Percentiles rank a stretch among this genome's conserved stretches.
These are phyloP conservation scores for Aleiodes sp. DNA, from an alignment of 1,140 invertebrate genomes.

Conservation along the genomic window DNA sequence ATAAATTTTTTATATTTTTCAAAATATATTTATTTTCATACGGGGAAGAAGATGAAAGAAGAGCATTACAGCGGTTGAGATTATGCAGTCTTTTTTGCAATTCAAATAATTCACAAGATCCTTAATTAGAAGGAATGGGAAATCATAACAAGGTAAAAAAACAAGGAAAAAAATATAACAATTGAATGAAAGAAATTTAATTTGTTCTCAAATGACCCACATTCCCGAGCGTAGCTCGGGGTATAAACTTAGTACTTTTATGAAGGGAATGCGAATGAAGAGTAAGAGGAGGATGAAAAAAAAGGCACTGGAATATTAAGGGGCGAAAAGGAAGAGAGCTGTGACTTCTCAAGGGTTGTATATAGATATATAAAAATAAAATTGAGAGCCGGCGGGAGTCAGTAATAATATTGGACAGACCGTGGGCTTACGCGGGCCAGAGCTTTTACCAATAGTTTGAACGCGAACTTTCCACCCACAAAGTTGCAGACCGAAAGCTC, in stretches of 20 bases:
- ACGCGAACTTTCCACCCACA: constrained; percentile 47
- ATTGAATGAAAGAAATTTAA: constrained; percentile 5
- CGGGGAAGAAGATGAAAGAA: too few species aligned
- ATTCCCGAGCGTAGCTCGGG: not conserved
- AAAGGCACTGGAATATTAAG: constrained; percentile 12
- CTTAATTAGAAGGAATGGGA: not conserved
- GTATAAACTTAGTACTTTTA: constrained; percentile 28
- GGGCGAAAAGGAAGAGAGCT: constrained; percentile 42
- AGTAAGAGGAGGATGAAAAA: too few species aligned
- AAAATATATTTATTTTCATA: too few species aligned
- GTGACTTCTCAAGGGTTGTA: constrained; percentile 36
- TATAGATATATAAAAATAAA: constrained; percentile 40
- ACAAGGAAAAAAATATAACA: not conserved
- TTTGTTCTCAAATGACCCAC: not conserved
- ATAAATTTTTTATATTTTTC: too few species aligned
- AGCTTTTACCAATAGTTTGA: constrained; percentile 54
- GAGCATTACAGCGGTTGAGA: too few species aligned
- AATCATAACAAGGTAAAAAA: not conserved
- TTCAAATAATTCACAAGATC: too few species aligned
- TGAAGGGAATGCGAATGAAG: constrained; percentile 28
- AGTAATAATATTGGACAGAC: constrained; percentile 52
- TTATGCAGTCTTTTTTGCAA: too few species aligned
- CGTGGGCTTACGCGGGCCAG: constrained; percentile 47
- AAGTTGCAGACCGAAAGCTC: constrained; percentile 53
- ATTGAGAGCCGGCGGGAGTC: constrained; percentile 39